Evolutionary conservation across 2,113 vertebrate species (phyloP), one percentile per base, ranked within the genome.

Genomic region (Tragulus kanchil): DNA sequence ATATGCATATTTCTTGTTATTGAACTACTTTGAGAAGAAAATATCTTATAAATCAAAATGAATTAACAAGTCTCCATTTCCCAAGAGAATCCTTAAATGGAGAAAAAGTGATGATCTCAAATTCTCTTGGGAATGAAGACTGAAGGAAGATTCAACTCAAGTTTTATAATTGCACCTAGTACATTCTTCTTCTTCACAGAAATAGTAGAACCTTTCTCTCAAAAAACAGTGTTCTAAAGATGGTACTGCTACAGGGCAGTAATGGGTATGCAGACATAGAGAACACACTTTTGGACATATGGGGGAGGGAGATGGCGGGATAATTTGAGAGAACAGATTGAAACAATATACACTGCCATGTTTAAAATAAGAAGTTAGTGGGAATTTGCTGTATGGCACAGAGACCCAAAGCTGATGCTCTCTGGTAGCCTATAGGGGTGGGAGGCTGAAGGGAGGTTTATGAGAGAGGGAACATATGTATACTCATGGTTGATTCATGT

Each of bases 111-210:
- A 77, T 45, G 56, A 75, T 89, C 42, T 96, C 45, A 61, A 45
- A 85, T 96, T 92, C 45, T 92, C 77, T 56, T 93, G 31, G 89
- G 90, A 77, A 83, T 86, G 48, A 92, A 83, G 69, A 97, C 86
- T 92, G n/a, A 86, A 81, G 28, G 28, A 62, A 89, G 23, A 84
- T 78, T 77, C 94, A 90, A 52, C 65, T 78, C 50, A 62, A 84
- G 59, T 77, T 93, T 93, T 2, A 69, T 91, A 95, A 83, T n/a
- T 90, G 11, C 0, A 83, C n/a, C 15, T 82, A 69, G 90, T 71
- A 8, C 56, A 87, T 85, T 71, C 26, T 56, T 92, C 42, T 67
- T 92, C 48, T 88, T 94, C 28, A 88, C 2, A 71, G 71, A 96
- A 94, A 36, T 31, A 71, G 19, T 45, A 90, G 28, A 96, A 0